Evolutionary conservation across 1,140 invertebrate species (phyloP).

Genomic region (Bemisia tabaci): DNA sequence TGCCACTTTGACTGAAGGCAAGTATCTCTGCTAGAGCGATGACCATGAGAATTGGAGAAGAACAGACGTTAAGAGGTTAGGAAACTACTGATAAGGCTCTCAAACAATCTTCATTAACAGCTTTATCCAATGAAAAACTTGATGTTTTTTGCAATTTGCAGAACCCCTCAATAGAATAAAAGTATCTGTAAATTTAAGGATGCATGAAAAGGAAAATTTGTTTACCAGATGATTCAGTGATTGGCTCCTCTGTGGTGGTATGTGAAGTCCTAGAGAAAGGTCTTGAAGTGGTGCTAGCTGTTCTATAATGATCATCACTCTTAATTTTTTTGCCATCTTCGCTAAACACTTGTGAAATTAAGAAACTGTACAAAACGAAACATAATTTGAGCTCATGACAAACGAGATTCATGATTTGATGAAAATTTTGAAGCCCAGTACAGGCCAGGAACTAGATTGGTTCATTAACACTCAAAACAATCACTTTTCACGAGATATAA

Average conservation of each 20-base stretch:
- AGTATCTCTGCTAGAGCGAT: no score
- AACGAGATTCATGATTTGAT: not conserved
- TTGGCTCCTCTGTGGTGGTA: not conserved
- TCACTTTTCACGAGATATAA: not conserved
- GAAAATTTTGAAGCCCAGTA: not conserved
- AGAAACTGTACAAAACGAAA: not conserved
- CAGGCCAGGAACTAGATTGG: not conserved
- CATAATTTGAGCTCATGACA: not conserved
- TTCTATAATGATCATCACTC: not conserved
- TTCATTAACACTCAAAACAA: not conserved
- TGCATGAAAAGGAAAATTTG: not conserved
- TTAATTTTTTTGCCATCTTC: not conserved
- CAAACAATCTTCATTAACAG: no score
- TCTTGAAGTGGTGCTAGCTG: not conserved
- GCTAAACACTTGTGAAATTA: not conserved
- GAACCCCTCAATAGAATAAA: no score
- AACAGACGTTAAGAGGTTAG: no score
- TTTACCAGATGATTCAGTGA: not conserved
- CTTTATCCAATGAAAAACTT: no score
- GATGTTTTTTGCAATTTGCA: no score
- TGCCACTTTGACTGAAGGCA: no score
- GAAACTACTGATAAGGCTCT: no score
- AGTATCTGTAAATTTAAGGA: no score
- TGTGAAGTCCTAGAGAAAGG: not conserved
- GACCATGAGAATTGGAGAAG: no score